These are phyloP conservation scores for Psilopsiagon aymara DNA, from an alignment of 2,113 vertebrate genomes.

Conservation along the genomic window DNA sequence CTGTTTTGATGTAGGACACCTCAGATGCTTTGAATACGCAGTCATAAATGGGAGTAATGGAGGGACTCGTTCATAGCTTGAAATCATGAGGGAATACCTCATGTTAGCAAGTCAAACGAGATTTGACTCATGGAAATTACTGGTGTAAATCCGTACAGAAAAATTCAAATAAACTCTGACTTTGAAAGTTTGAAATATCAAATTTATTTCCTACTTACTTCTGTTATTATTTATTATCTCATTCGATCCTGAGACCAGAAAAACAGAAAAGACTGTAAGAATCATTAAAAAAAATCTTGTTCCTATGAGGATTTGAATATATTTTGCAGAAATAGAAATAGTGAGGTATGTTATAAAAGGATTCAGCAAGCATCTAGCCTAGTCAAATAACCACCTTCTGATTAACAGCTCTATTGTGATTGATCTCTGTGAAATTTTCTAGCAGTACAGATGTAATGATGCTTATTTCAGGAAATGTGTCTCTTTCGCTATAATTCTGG, in stretches of 20 bases:
- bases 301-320: background rate
- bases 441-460: background rate
- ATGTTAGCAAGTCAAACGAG: background rate
- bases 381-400: background rate
- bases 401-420: background rate
- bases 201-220: background rate
- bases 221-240: background rate
- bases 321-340: background rate
- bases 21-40: background rate
- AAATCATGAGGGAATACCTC: background rate
- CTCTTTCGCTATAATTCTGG: background rate
- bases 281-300: background rate
- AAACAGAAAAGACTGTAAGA: background rate
- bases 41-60: background rate
- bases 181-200: background rate
- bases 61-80: background rate
- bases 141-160: background rate
- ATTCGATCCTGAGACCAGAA: background rate
- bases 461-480: background rate
- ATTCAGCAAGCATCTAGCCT: background rate
- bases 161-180: background rate
- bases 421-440: background rate
- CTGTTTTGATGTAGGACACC: background rate
- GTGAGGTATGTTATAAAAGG: fast-evolving
- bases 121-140: background rate